Conservation (phyloP, 2,888 invertebrate genomes). For the Drosophila incognita region DNA sequence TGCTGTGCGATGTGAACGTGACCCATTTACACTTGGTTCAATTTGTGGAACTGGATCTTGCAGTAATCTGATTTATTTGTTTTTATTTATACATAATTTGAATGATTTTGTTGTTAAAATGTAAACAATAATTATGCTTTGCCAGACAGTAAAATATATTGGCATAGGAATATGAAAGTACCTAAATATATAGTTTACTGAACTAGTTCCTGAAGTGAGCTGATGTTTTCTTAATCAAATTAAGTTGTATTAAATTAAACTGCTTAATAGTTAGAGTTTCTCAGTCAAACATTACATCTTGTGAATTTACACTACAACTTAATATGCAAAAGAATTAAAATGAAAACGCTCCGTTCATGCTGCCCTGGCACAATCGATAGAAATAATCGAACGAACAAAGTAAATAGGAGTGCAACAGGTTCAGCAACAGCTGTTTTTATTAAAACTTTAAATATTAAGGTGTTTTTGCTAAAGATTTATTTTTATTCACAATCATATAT, state of each 20-base stretch:
- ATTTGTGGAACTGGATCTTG: conserved; percentile 16
- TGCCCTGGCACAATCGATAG: conserved; percentile 22
- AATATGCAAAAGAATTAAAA: neutral
- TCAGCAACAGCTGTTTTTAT: conserved; percentile 40
- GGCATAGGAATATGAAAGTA: neutral
- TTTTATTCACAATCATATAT: neutral
- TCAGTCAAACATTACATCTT: neutral
- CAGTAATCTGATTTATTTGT: too few species aligned
- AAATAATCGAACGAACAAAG: conserved; percentile 20
- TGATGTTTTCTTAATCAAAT: neutral
- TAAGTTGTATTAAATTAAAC: neutral
- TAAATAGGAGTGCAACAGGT: conserved; percentile 56
- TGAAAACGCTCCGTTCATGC: neutral
- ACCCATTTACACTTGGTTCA: neutral
- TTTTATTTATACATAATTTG: neutral
- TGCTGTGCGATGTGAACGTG: conserved; percentile 30
- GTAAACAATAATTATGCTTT: neutral
- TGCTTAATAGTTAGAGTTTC: neutral
- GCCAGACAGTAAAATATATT: neutral
- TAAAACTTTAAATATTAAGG: conserved; percentile 30
- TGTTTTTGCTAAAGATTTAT: conserved; percentile 4
- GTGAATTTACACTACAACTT: neutral
- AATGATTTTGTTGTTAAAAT: neutral
- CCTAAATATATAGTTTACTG: neutral
- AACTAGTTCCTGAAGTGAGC: neutral